Evolutionary conservation across 2,888 invertebrate genomes (phyloP).

Genomic region (Pseudococcus viburni): DNA sequence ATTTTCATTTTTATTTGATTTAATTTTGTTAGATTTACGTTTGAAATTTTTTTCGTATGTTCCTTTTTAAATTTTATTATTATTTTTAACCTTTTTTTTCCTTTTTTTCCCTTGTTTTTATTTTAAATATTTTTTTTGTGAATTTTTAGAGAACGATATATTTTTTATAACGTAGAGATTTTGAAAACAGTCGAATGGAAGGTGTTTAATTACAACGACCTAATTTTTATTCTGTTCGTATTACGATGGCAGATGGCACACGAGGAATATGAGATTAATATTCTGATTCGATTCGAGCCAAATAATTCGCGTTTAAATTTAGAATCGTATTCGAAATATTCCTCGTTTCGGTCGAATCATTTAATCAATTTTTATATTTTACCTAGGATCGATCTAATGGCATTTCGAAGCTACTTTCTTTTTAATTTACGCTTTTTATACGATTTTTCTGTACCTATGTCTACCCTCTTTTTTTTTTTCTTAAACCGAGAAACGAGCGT

Average conservation of each 20-base stretch:
- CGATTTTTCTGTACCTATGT: neutral
- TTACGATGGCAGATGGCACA: neutral
- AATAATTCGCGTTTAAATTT: neutral
- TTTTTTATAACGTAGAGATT: conserved; percentile 36
- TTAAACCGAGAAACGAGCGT: neutral
- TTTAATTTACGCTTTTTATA: neutral
- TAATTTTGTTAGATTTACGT: conserved; percentile 34
- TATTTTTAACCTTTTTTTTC: neutral
- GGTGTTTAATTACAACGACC: neutral
- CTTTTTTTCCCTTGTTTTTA: conserved; percentile 1
- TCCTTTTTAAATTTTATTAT: conserved; percentile 52
- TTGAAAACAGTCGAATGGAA: neutral
- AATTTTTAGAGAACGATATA: neutral
- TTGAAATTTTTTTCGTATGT: conserved; percentile 26
- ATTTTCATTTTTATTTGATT: neutral
- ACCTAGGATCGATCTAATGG: neutral
- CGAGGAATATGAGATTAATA: neutral
- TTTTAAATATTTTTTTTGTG: conserved; percentile 16
- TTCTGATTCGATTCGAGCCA: neutral
- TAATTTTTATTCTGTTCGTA: conserved; percentile 23
- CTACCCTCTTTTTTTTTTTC: neutral
- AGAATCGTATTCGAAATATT: neutral
- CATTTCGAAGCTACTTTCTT: neutral
- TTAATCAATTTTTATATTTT: neutral
- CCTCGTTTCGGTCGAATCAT: neutral